A percentile compares a stretch with the other conserved stretches of the same genome.
Conservation (phyloP, 2,113 vertebrate species). For the Oncorhynchus nerka region DNA sequence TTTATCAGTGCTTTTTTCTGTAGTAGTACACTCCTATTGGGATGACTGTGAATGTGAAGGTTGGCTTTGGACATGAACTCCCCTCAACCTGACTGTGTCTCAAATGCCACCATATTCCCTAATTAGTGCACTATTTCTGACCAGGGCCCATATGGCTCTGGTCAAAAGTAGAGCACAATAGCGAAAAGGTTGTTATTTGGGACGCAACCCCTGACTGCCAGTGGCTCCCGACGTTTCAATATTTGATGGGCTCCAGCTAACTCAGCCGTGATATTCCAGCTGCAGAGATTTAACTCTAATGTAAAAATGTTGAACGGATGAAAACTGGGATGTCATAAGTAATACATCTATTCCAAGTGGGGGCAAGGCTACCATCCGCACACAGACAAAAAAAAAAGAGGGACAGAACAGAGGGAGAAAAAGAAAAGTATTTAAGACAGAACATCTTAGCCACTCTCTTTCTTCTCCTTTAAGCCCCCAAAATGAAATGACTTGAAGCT, state of each 20-base stretch:
- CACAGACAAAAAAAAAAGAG: slow-evolving; percentile 27
- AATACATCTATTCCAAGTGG: slow-evolving; percentile 90
- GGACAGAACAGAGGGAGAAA: slow-evolving; percentile 65
- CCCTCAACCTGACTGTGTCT: slow-evolving; percentile 86
- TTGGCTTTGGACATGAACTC: slow-evolving; percentile 99
- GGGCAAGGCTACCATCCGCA: slow-evolving; percentile 82
- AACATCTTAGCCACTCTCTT: slow-evolving; percentile 79
- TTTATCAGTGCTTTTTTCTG: slow-evolving; percentile 98
- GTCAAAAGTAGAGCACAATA: no score
- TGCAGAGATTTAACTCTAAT: slow-evolving; percentile 99
- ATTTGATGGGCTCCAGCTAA: slow-evolving; percentile 98
- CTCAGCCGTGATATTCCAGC: slow-evolving; percentile 99
- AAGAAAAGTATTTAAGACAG: slow-evolving; percentile 90
- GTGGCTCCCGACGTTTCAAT: slow-evolving; percentile 97
- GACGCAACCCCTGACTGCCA: slow-evolving; percentile 71
- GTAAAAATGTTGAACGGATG: slow-evolving; percentile 97
- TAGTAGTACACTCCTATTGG: slow-evolving; percentile 98
- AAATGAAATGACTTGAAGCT: slow-evolving; percentile 93
- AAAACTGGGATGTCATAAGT: slow-evolving; percentile 98
- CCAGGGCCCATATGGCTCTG: no score
- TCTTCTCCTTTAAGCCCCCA: slow-evolving; percentile 85
- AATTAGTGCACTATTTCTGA: no score
- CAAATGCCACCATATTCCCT: no score
- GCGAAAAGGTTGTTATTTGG: no score
- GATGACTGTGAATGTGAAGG: slow-evolving; percentile 98